Percentiles rank a stretch among this genome's conserved stretches.
Evolutionary conservation across 1,140 invertebrate species (phyloP).

Genomic region (Rhynchophorus ferrugineus): DNA sequence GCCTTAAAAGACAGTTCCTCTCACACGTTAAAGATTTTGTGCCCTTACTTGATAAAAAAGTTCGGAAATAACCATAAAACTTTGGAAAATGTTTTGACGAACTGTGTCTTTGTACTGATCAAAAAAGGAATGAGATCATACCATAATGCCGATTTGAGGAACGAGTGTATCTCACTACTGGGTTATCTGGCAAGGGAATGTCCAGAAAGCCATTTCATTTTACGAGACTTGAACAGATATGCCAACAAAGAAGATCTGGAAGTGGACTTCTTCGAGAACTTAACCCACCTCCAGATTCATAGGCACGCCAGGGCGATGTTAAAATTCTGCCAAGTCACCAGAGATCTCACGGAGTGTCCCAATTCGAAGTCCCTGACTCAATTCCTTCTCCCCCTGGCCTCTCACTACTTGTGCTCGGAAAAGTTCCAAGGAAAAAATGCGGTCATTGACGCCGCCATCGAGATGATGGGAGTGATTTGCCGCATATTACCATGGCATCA

Average conservation of each 20-base stretch:
- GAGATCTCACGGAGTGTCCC: constrained; percentile 49
- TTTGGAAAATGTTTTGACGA: constrained; percentile 61
- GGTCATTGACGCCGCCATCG: constrained; percentile 77
- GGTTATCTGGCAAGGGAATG: constrained; percentile 67
- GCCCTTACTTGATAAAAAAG: constrained; percentile 49
- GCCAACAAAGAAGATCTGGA: constrained; percentile 70
- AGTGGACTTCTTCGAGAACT: constrained; percentile 91
- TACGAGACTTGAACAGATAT: constrained; percentile 66
- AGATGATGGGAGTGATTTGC: constrained; percentile 66
- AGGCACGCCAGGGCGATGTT: constrained; percentile 70
- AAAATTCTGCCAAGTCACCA: constrained; percentile 55
- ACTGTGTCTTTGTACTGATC: constrained; percentile 61
- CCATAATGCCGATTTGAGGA: constrained; percentile 57
- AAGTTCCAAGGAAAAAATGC: constrained; percentile 67
- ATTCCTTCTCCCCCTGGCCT: constrained; percentile 78
- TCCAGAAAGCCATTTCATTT: constrained; percentile 56
- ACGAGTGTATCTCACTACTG: constrained; percentile 70
- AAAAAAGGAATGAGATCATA: constrained; percentile 55
- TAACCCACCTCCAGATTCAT: constrained; percentile 78
- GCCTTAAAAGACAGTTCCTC: constrained; percentile 73
- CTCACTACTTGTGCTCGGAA: constrained; percentile 72
- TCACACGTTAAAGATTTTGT: constrained; percentile 60
- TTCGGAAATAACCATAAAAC: constrained; percentile 43
- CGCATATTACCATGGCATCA: constrained; percentile 76
- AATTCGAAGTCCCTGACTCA: constrained; percentile 65